Conservation (phyloP, 2,888 invertebrate species). For the Drosophila limbata region DNA sequence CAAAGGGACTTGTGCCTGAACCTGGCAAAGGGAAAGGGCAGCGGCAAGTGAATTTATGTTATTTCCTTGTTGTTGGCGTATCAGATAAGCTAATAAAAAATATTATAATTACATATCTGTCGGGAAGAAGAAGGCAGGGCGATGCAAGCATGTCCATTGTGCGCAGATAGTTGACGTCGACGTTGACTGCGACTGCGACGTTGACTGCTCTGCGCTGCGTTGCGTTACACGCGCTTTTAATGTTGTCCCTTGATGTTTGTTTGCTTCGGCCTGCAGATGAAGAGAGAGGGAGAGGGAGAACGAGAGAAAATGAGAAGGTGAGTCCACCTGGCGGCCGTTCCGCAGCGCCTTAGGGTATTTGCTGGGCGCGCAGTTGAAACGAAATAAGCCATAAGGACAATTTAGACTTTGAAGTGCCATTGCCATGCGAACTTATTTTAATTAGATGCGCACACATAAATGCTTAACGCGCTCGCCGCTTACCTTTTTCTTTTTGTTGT, state of each 20-base stretch:
- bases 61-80: conserved; percentile 81
- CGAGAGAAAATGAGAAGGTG: neutral
- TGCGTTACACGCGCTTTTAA: conserved; percentile 57
- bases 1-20: conserved; percentile 45
- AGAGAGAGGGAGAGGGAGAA: neutral
- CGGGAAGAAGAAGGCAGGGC: conserved; percentile 37
- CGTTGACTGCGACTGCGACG: neutral
- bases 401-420: conserved; percentile 81
- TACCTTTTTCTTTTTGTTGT: conserved; percentile 41
- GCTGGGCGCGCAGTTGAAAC: conserved; percentile 50
- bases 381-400: conserved; percentile 79
- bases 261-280: neutral
- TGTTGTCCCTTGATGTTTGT: conserved; percentile 58
- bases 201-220: conserved; percentile 11
- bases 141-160: conserved; percentile 52
- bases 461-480: conserved; percentile 71
- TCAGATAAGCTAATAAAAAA: conserved; percentile 85
- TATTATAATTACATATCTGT: conserved; percentile 84
- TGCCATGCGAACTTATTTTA: conserved; percentile 80
- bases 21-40: conserved; percentile 28
- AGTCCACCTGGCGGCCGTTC: conserved; percentile 30
- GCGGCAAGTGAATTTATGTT: conserved; percentile 80
- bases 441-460: conserved; percentile 79
- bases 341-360: conserved; percentile 53
- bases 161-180: conserved; percentile 29